A percentile compares a stretch with the other conserved stretches of the same genome.
Evolutionary conservation across 2,797 vertebrate genomes (phyloP).

Genomic region (Sylvilagus floridanus): DNA sequence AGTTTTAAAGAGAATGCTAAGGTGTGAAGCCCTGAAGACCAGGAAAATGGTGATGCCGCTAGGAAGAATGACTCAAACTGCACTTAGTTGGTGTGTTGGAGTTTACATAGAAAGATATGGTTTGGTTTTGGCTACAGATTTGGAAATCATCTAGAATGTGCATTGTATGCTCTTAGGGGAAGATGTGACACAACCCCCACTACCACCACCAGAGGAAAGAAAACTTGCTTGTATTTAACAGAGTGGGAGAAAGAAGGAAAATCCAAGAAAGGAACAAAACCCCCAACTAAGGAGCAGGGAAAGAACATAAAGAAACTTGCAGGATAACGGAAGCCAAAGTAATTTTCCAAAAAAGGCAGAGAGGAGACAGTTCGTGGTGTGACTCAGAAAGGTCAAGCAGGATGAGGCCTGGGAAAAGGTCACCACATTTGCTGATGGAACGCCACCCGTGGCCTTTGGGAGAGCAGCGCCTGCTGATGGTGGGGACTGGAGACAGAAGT

Average conservation of each 20-base stretch:
- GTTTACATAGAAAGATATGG: not conserved
- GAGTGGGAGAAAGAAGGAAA: not conserved
- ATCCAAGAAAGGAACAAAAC: not conserved
- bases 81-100: not conserved
- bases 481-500: not conserved
- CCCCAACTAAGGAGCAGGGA: not conserved
- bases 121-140: not conserved
- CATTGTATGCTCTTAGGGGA: not conserved
- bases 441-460: conserved; percentile 58
- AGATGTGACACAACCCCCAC: not conserved
- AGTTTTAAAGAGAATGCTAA: not conserved
- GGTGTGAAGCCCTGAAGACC: not conserved
- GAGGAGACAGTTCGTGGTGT: not conserved
- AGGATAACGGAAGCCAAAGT: not conserved
- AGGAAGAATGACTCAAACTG: not conserved
- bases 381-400: conserved; percentile 42
- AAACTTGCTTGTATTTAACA: not conserved
- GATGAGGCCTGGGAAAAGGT: conserved; percentile 46
- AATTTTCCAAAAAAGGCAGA: conserved; percentile 1
- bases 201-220: not conserved
- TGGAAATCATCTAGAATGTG: not conserved
- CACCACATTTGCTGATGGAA: not conserved
- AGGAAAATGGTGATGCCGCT: not conserved
- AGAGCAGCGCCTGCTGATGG: not conserved
- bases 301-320: not conserved